Percentiles rank a stretch among this genome's conserved stretches.
Conservation (phyloP, 2,797 vertebrate genomes). For the Malacoctenus gilli region DNA sequence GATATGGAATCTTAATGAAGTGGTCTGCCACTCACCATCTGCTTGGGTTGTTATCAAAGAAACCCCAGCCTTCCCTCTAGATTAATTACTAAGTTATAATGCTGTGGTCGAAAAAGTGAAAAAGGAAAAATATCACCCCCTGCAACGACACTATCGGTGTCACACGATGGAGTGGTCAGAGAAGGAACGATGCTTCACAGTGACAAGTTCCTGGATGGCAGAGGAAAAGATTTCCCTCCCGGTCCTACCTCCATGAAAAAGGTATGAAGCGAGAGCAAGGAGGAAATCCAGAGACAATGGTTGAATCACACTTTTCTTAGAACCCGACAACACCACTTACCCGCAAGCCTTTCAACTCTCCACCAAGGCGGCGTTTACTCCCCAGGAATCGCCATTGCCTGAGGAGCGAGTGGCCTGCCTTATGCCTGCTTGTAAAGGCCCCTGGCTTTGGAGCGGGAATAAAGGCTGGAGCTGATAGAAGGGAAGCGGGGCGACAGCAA, state of each 20-base stretch:
- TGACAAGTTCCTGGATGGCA: slow-evolving; percentile 25
- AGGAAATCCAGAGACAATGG: not conserved
- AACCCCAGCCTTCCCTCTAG: slow-evolving; percentile 45
- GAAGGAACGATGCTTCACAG: slow-evolving; percentile 8
- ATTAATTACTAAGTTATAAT: slow-evolving; percentile 69
- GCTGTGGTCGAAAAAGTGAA: slow-evolving; percentile 19
- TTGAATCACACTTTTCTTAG: too few species aligned
- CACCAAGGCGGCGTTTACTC: too few species aligned
- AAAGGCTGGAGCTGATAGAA: slow-evolving; percentile 39
- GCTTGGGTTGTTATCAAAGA: slow-evolving; percentile 68
- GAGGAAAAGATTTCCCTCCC: not conserved
- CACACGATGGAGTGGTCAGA: slow-evolving; percentile 4
- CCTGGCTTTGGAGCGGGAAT: slow-evolving; percentile 51
- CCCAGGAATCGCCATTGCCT: too few species aligned
- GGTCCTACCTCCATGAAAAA: slow-evolving; percentile 26
- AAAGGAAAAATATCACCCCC: slow-evolving; percentile 43
- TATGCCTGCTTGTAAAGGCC: slow-evolving; percentile 51
- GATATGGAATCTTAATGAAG: slow-evolving; percentile 70
- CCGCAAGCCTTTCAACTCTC: too few species aligned
- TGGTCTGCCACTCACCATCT: slow-evolving; percentile 68
- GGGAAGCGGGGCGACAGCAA: slow-evolving; percentile 21
- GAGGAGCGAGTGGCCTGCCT: slow-evolving; percentile 1
- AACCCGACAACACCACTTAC: too few species aligned
- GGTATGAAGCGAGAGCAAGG: not conserved
- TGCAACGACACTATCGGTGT: slow-evolving; percentile 20